phyloP scores from a whole-genome alignment of 1,140 invertebrate genomes.

The Thalassaphorura encarpata region DNA sequence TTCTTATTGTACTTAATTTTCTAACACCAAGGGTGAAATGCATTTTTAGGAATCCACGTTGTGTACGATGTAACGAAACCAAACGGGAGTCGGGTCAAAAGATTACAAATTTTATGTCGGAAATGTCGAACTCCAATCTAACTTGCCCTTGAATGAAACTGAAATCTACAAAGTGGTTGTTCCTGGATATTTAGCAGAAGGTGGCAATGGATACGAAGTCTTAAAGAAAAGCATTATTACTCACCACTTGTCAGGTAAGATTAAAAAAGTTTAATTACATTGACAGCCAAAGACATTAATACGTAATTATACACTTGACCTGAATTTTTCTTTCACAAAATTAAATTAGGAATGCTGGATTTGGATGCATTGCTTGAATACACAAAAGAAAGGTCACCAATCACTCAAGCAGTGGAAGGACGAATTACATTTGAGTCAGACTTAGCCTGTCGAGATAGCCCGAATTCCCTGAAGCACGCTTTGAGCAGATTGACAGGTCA shows the following conservation, averaged over 20 bases:
- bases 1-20: neutral
- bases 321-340: neutral
- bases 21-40: neutral
- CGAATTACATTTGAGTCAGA: neutral
- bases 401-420: neutral
- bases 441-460: no score
- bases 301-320: no score
- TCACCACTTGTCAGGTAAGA: constrained; percentile 31
- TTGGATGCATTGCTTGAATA: neutral
- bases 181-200: neutral
- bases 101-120: neutral
- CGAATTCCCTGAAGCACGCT: no score
- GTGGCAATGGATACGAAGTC: constrained; percentile 20
- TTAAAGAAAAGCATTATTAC: constrained; percentile 36
- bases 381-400: neutral
- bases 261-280: neutral
- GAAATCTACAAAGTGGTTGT: constrained; percentile 1
- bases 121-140: neutral
- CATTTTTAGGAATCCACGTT: neutral
- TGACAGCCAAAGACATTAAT: no score
- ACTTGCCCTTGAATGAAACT: neutral
- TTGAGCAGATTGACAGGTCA: no score
- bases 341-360: neutral
- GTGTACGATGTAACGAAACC: constrained; percentile 1
- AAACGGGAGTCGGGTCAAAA: neutral